phyloP scores from a whole-genome alignment of 2,888 invertebrate species.

The Lycaena phlaeas region DNA sequence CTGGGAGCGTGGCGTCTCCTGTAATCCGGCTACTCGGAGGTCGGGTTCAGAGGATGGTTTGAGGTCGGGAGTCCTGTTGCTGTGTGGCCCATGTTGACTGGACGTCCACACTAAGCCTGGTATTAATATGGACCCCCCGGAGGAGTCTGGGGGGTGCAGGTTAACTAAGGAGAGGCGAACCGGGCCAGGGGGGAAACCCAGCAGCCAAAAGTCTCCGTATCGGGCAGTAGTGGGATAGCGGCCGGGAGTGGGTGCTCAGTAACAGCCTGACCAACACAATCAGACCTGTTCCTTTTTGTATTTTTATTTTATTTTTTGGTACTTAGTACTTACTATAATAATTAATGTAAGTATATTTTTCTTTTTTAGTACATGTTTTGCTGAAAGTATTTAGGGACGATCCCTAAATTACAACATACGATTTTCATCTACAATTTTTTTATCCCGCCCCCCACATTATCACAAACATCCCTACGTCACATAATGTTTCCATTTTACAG shows the following conservation, averaged over 20 bases:
- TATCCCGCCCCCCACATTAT: no score
- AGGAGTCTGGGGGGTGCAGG: slow-evolving; percentile 82
- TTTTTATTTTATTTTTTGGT: background rate
- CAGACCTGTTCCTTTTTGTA: slow-evolving; percentile 58
- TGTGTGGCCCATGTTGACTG: slow-evolving; percentile 79
- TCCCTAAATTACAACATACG: no score
- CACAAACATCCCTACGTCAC: no score
- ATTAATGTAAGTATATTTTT: no score
- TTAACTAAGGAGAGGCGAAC: slow-evolving; percentile 97
- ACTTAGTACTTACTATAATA: no score
- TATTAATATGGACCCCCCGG: slow-evolving; percentile 95
- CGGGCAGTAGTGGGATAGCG: slow-evolving; percentile 99
- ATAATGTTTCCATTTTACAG: no score
- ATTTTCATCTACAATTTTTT: no score
- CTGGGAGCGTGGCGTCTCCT: slow-evolving; percentile 99
- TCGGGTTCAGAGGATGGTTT: slow-evolving; percentile 92
- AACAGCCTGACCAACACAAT: slow-evolving; percentile 80
- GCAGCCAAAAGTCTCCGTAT: slow-evolving; percentile 99
- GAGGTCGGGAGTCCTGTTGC: slow-evolving; percentile 81
- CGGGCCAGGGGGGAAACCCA: slow-evolving; percentile 99
- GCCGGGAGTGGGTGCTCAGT: slow-evolving; percentile 93
- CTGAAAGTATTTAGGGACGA: no score
- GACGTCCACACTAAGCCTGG: slow-evolving; percentile 96
- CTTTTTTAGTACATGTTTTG: background rate
- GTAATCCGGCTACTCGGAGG: slow-evolving; percentile 98